Percentiles rank a stretch among this genome's conserved stretches.
These are phyloP conservation scores for Lepilemur ruficaudatus DNA, from an alignment of 2,797 vertebrate genomes.

Conservation along the genomic window DNA sequence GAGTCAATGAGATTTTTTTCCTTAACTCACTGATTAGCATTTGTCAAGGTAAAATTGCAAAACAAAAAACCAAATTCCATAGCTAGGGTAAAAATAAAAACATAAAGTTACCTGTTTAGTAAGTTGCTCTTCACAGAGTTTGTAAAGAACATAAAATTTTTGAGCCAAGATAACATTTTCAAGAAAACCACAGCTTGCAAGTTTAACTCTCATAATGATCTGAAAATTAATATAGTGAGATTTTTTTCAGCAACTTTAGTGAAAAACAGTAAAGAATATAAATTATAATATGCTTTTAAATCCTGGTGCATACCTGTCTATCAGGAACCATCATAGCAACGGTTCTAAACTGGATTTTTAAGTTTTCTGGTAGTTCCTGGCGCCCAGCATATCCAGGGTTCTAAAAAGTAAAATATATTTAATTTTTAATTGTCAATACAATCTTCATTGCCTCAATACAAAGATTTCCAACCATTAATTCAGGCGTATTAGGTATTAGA, in stretches of 20 bases:
- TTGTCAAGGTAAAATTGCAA: background rate
- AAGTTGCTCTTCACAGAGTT: conserved; percentile 88
- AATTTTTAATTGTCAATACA: conserved; percentile 29
- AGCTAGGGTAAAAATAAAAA: background rate
- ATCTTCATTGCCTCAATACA: conserved; percentile 28
- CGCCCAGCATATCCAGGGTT: conserved; percentile 88
- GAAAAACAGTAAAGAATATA: background rate
- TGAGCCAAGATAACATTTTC: conserved; percentile 85
- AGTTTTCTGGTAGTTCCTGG: conserved; percentile 87
- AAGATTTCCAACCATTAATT: conserved; percentile 39
- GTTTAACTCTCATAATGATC: conserved; percentile 89
- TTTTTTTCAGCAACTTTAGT: conserved; percentile 30
- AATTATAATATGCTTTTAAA: background rate
- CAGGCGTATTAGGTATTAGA: background rate
- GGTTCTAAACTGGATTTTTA: conserved; percentile 85
- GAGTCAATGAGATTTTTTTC: background rate
- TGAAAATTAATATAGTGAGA: conserved; percentile 76
- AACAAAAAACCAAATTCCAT: background rate
- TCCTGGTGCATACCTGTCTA: conserved; percentile 80
- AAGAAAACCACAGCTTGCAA: conserved; percentile 87
- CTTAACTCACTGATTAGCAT: background rate
- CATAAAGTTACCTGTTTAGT: conserved; percentile 85
- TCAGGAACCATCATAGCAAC: conserved; percentile 89
- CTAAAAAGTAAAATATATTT: conserved; percentile 75
- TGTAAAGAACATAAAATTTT: conserved; percentile 88